Percentiles rank a stretch among this genome's conserved stretches.
These are phyloP conservation scores for Drosophila kurseongensis DNA, from an alignment of 1,140 invertebrate species.

Conservation along the genomic window DNA sequence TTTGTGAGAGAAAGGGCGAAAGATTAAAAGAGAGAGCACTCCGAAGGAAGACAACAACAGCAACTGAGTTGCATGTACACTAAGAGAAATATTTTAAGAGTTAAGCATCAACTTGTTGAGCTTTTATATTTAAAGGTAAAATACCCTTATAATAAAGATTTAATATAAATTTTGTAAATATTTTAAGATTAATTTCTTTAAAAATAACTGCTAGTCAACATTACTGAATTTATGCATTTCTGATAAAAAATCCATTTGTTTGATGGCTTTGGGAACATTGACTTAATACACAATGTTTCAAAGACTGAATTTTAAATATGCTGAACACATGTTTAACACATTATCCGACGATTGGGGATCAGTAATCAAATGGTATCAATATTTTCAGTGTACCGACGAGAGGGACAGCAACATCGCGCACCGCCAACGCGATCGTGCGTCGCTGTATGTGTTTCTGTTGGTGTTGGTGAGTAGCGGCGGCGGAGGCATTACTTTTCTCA, in stretches of 20 bases:
- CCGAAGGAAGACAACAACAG: slow-evolving; percentile 1
- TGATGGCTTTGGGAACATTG: too few relatives aligned
- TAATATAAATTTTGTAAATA: too few relatives aligned
- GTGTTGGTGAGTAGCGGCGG: slow-evolving; percentile 8
- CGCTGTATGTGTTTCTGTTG: slow-evolving; percentile 4
- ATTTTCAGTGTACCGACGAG: not conserved
- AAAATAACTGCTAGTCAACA: too few relatives aligned
- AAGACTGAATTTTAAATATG: too few relatives aligned
- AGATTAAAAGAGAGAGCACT: slow-evolving; percentile 15
- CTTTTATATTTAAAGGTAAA: not conserved
- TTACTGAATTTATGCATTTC: too few relatives aligned
- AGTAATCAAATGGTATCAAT: not conserved
- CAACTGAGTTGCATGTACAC: slow-evolving; percentile 2
- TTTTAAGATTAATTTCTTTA: too few relatives aligned
- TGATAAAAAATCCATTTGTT: too few relatives aligned
- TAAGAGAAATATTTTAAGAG: not conserved
- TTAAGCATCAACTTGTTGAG: not conserved
- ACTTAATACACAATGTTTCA: too few relatives aligned
- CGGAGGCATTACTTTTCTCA: slow-evolving; percentile 49
- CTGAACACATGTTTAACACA: too few relatives aligned
- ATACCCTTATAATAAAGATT: too few relatives aligned
- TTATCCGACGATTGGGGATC: not conserved
- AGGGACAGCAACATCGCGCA: not conserved
- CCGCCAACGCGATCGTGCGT: slow-evolving; percentile 30
- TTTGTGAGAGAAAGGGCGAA: not conserved